phyloP scores from a whole-genome alignment of 1,140 invertebrate genomes.

The Ceratina japonica region DNA sequence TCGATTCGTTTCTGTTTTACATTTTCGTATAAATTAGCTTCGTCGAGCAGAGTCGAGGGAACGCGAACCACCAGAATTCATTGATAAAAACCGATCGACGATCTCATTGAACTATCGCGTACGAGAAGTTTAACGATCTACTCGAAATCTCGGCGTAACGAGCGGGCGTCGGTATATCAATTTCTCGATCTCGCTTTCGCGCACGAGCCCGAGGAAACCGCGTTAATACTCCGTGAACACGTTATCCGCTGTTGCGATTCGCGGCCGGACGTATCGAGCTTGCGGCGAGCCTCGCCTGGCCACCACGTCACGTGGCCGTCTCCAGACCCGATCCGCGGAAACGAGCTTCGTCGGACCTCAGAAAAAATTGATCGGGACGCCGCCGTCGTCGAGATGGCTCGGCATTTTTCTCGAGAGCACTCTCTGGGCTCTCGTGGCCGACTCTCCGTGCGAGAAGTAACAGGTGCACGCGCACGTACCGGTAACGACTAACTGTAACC shows the following conservation, averaged over 20 bases:
- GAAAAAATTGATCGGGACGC: too few species aligned
- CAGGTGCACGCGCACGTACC: conserved; percentile 9
- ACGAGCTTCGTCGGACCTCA: not conserved
- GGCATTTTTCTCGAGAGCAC: too few species aligned
- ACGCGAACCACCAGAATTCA: too few species aligned
- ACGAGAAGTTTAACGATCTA: not conserved
- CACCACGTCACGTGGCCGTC: not conserved
- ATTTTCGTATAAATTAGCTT: too few species aligned
- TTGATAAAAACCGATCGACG: too few species aligned
- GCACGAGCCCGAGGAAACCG: not conserved
- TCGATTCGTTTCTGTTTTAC: too few species aligned
- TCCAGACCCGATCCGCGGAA: not conserved
- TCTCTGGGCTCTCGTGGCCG: too few species aligned
- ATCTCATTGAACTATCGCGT: too few species aligned
- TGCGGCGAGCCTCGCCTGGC: not conserved
- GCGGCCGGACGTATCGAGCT: too few species aligned
- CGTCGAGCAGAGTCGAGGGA: too few species aligned
- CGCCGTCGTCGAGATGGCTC: too few species aligned
- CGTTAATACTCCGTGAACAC: not conserved
- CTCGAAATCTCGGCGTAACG: conserved; percentile 10
- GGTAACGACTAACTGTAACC: conserved; percentile 56
- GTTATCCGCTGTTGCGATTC: conserved; percentile 7
- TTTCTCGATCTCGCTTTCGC: conserved; percentile 38
- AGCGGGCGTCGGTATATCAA: conserved; percentile 16
- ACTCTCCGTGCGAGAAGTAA: not conserved